Conservation (phyloP, 2,113 vertebrate genomes). For the Leucopternis melanops region DNA sequence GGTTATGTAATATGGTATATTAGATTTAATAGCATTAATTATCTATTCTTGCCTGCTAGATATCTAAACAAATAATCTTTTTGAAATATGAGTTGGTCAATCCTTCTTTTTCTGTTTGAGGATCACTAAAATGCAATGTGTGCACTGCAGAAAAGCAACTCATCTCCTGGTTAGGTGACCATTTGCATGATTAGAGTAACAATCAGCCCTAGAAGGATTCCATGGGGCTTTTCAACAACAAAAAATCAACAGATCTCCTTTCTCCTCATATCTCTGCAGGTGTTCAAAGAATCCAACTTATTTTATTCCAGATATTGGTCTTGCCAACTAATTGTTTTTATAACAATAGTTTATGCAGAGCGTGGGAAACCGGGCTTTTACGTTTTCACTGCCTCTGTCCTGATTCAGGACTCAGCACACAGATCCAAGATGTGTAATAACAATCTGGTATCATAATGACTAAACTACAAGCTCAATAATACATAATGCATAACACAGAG, state of each 20-base stretch:
- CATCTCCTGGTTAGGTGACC: background rate
- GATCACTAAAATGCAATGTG: background rate
- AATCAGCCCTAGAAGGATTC: background rate
- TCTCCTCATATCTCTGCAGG: constrained; percentile 44
- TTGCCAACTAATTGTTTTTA: constrained; percentile 73
- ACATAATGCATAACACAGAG: background rate
- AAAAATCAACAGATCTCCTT: background rate
- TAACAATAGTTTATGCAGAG: constrained; percentile 69
- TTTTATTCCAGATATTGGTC: constrained; percentile 40
- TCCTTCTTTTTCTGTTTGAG: background rate
- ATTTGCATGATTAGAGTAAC: background rate
- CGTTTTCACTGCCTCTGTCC: constrained; percentile 59
- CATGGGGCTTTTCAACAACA: background rate
- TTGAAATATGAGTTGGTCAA: background rate
- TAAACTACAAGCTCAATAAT: background rate
- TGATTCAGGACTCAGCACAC: background rate
- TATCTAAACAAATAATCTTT: background rate
- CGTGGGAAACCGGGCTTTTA: constrained; percentile 61
- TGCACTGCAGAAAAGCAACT: background rate
- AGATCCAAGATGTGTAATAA: background rate
- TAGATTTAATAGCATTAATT: background rate
- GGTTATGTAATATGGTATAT: background rate
- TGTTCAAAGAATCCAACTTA: constrained; percentile 33
- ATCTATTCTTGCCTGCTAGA: background rate
- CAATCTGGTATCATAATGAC: background rate